Evolutionary conservation across 2,797 vertebrate species (phyloP).

Genomic region (Sebastes trivittatus): DNA sequence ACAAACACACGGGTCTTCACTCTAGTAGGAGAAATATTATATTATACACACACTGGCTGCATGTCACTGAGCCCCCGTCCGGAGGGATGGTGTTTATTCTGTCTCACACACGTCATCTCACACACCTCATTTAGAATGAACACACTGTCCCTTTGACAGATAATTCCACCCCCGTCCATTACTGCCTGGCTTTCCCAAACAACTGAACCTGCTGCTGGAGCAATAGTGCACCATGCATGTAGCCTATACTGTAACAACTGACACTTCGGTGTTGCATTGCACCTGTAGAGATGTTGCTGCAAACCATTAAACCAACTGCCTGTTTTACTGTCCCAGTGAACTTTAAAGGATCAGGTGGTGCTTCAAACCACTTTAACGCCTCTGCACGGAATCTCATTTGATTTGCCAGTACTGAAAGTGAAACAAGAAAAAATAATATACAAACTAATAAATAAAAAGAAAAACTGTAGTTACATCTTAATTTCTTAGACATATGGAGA

Average conservation of each 20-base stretch:
- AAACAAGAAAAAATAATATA: not conserved
- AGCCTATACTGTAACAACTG: not conserved
- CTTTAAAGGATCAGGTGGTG: too few species aligned
- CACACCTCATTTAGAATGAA: conserved; percentile 32
- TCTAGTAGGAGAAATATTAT: not conserved
- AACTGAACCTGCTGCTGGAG: not conserved
- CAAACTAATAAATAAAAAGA: too few species aligned
- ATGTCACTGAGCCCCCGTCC: not conserved
- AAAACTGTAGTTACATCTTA: too few species aligned
- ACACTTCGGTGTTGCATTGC: not conserved
- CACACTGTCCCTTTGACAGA: conserved; percentile 28
- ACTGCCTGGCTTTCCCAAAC: not conserved
- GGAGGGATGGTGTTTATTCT: conserved; percentile 28
- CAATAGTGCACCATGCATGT: not conserved
- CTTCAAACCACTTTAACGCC: not conserved
- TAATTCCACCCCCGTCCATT: not conserved
- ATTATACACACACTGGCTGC: not conserved
- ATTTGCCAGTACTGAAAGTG: not conserved
- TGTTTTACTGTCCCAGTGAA: too few species aligned
- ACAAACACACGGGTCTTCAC: not conserved
- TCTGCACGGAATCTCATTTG: not conserved
- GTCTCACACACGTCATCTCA: conserved; percentile 20
- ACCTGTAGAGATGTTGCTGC: too few species aligned
- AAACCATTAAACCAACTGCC: too few species aligned
- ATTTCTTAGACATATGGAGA: too few species aligned